phyloP scores from a whole-genome alignment of 1,140 invertebrate genomes.

The Lasaia peninsularis region DNA sequence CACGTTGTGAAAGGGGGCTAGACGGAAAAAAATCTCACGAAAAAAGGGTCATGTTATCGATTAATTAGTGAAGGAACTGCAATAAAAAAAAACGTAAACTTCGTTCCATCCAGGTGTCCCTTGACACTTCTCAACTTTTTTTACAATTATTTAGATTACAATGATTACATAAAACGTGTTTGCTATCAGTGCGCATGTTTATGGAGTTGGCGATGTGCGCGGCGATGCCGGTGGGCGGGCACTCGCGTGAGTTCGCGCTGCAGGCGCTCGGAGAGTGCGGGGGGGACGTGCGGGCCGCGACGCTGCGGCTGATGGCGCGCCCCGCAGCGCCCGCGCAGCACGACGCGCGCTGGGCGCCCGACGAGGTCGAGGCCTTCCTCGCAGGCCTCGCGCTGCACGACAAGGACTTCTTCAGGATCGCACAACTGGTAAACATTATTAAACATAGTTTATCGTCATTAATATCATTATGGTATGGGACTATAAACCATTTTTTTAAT shows the following conservation, averaged over 20 bases:
- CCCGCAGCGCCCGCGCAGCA: conserved; percentile 85
- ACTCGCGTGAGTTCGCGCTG: conserved; percentile 96
- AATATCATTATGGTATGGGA: no score
- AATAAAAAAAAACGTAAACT: no score
- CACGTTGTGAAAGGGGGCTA: no score
- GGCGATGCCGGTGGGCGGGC: conserved; percentile 91
- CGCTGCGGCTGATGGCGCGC: conserved; percentile 88
- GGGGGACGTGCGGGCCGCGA: conserved; percentile 93
- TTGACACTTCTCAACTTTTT: no score
- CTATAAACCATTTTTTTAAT: no score
- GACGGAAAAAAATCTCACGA: no score
- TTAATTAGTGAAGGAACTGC: no score
- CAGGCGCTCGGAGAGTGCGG: conserved; percentile 91
- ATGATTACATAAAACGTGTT: background rate
- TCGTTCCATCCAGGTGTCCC: no score
- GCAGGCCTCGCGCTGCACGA: conserved; percentile 92
- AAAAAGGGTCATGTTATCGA: no score
- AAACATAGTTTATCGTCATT: background rate
- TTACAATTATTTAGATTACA: no score
- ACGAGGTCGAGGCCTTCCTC: conserved; percentile 93
- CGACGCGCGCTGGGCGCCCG: conserved; percentile 89
- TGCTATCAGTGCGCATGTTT: conserved; percentile 87
- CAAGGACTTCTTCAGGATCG: conserved; percentile 95
- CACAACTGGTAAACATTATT: conserved; percentile 84
- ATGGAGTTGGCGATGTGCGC: conserved; percentile 96